Evolutionary conservation across 2,888 invertebrate species (phyloP).

Genomic region (Cenopis cana): DNA sequence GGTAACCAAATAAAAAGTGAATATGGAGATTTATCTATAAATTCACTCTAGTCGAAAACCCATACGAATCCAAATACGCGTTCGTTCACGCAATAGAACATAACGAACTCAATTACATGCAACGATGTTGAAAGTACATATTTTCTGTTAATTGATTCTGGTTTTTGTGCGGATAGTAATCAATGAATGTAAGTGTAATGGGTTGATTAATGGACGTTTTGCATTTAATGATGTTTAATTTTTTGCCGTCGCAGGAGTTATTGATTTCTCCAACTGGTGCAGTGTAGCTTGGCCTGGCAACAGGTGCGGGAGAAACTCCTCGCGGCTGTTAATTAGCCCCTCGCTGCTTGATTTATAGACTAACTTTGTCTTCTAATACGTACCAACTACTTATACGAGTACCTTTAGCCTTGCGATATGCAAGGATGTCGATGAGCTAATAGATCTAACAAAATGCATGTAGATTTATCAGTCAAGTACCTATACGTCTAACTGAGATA

Average conservation of each 20-base stretch:
- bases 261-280: constrained; percentile 36
- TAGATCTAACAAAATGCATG: constrained; percentile 3
- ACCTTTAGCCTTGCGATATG: constrained; percentile 22
- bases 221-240: constrained; percentile 25
- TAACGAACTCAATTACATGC: constrained; percentile 3
- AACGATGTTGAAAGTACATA: constrained; percentile 12
- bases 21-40: no score
- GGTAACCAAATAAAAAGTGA: no score
- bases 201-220: constrained; percentile 23
- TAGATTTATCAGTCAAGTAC: constrained; percentile 10
- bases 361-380: constrained; percentile 63
- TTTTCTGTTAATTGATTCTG: constrained; percentile 11
- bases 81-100: background rate
- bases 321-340: constrained; percentile 71
- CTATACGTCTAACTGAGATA: background rate
- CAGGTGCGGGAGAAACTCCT: constrained; percentile 67
- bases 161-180: constrained; percentile 5
- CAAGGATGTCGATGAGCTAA: constrained; percentile 21
- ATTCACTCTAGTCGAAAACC: no score
- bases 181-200: constrained; percentile 18
- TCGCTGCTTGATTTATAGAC: constrained; percentile 71
- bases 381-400: constrained; percentile 36
- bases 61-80: background rate
- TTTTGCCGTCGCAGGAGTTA: constrained; percentile 14
- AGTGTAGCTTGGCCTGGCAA: constrained; percentile 50